Conservation (phyloP, 2,113 vertebrate genomes). For the Amia ocellicauda region DNA sequence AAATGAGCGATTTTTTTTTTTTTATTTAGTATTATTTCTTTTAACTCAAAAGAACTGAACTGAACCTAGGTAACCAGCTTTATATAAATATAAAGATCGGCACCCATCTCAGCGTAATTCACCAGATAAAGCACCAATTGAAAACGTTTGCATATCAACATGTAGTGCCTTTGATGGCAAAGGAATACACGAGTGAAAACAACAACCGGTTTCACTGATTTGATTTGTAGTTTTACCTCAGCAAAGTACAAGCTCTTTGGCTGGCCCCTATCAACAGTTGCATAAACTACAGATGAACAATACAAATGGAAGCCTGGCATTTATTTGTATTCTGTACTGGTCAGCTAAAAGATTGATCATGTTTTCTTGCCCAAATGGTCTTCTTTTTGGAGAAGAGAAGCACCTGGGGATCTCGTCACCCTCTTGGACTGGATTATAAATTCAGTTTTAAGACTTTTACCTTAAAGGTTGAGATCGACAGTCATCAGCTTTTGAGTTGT, state of each 20-base stretch:
- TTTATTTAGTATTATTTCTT: too few relatives aligned
- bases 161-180: not conserved
- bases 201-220: constrained; percentile 28
- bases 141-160: not conserved
- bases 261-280: constrained; percentile 35
- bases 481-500: constrained; percentile 39
- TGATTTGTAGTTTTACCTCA: constrained; percentile 80
- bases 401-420: constrained; percentile 15
- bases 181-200: not conserved
- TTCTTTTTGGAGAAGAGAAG: constrained; percentile 4
- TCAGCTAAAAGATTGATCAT: constrained; percentile 29
- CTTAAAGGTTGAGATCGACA: constrained; percentile 24
- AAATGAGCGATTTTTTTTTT: too few relatives aligned
- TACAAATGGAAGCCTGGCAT: constrained; percentile 55
- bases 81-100: too few relatives aligned
- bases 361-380: constrained; percentile 10
- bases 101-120: too few relatives aligned
- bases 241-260: constrained; percentile 49
- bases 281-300: constrained; percentile 51
- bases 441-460: constrained; percentile 39
- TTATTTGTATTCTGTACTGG: constrained; percentile 39
- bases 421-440: constrained; percentile 28
- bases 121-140: too few relatives aligned
- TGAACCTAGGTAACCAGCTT: too few relatives aligned
- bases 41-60: too few relatives aligned